phyloP scores from a whole-genome alignment of 1,140 invertebrate genomes.

The Drosophila albomicans region DNA sequence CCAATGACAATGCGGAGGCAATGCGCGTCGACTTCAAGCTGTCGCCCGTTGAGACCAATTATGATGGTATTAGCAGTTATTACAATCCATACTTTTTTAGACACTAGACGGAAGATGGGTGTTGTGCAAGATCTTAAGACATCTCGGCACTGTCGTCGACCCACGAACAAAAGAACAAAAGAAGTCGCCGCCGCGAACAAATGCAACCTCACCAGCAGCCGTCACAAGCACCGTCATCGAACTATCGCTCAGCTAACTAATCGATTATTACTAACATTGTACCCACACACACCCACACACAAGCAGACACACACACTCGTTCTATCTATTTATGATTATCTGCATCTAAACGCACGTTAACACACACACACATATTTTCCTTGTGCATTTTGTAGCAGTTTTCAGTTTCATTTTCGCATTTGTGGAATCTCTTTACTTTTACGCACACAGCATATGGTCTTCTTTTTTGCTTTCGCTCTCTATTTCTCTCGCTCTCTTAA shows the following conservation, averaged over 20 bases:
- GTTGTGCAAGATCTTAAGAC: not conserved
- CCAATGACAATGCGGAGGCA: constrained; percentile 74
- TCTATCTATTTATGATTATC: constrained; percentile 5
- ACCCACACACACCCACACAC: constrained; percentile 11
- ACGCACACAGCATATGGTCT: not conserved
- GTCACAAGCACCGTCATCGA: constrained; percentile 8
- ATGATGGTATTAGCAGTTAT: constrained; percentile 85
- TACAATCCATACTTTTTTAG: constrained; percentile 83
- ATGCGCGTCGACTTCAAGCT: constrained; percentile 81
- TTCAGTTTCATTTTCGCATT: constrained; percentile 4
- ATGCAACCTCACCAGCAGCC: not conserved
- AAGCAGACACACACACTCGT: not conserved
- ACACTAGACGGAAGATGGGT: constrained; percentile 52
- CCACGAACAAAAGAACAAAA: too few species aligned
- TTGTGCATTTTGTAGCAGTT: constrained; percentile 8
- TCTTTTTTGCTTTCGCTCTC: not conserved
- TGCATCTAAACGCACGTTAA: constrained; percentile 13
- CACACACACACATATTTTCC: constrained; percentile 38
- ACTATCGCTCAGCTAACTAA: constrained; percentile 5
- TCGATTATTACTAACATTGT: constrained; percentile 27
- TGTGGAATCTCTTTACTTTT: not conserved
- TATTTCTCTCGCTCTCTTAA: not conserved
- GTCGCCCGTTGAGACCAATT: constrained; percentile 70
- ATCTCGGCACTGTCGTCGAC: not conserved
- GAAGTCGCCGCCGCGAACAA: not conserved